Conservation (phyloP, 2,113 vertebrate species). For the Machaerirhynchus nigripectus region DNA sequence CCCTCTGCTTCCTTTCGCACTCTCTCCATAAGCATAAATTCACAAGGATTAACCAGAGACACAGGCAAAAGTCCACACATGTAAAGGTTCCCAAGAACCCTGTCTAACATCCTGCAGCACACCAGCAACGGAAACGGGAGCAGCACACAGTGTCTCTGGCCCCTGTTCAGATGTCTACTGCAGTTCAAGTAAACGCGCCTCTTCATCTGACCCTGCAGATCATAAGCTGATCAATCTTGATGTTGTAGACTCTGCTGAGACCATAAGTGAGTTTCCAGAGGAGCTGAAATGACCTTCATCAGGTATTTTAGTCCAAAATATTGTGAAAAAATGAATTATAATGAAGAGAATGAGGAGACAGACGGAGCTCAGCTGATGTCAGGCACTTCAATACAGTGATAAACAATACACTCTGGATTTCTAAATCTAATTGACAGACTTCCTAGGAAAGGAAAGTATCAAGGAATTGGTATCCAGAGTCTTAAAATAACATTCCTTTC, state of each 20-base stretch:
- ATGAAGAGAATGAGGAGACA: background rate
- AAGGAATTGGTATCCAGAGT: background rate
- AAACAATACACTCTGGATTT: constrained; percentile 14
- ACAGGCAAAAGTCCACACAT: background rate
- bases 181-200: background rate
- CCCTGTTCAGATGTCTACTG: background rate
- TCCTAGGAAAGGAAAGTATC: constrained; percentile 27
- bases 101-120: background rate
- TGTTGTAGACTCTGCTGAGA: background rate
- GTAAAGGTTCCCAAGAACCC: background rate
- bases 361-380: background rate
- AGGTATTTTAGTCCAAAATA: background rate
- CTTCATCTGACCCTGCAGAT: background rate
- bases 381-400: background rate
- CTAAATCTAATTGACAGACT: constrained; percentile 47
- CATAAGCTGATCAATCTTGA: background rate
- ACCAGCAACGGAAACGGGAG: background rate
- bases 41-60: background rate
- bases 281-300: background rate
- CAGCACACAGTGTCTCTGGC: background rate
- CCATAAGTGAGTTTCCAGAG: constrained; percentile 54
- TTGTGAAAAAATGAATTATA: constrained; percentile 1
- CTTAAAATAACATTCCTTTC: background rate
- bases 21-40: background rate
- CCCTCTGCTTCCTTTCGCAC: background rate